phyloP scores from a whole-genome alignment of 2,797 vertebrate species.

The Sus cebifrons region DNA sequence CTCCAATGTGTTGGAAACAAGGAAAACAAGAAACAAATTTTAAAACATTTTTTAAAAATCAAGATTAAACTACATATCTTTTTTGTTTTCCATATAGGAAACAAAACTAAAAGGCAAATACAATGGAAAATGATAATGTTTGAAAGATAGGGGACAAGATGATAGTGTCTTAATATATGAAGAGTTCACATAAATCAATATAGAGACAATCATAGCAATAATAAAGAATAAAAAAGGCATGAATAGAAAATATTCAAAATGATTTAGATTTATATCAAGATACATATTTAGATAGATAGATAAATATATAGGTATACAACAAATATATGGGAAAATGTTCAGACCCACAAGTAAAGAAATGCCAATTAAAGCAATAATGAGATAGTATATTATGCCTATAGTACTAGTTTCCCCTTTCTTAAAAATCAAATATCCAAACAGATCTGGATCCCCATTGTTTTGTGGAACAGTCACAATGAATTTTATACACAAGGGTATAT shows the following conservation, averaged over 20 bases:
- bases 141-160: not conserved
- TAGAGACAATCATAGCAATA: not conserved
- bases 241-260: slow-evolving; percentile 46
- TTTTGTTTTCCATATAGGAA: not conserved
- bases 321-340: slow-evolving; percentile 5
- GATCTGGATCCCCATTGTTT: not conserved
- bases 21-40: not conserved
- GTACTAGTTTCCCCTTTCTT: not conserved
- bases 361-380: not conserved
- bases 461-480: not conserved
- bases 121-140: slow-evolving; percentile 39
- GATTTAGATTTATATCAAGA: not conserved
- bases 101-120: slow-evolving; percentile 13
- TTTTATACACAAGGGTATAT: not conserved
- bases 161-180: not conserved
- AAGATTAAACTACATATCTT: not conserved
- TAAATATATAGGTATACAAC: not conserved
- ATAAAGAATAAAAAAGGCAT: slow-evolving; percentile 8
- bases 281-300: not conserved
- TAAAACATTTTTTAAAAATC: not conserved
- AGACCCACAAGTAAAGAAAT: not conserved
- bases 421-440: not conserved
- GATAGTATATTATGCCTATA: not conserved
- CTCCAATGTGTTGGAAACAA: not conserved
- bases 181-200: not conserved